phyloP scores from a whole-genome alignment of 1,140 invertebrate species.

The Calliphora vicina region DNA sequence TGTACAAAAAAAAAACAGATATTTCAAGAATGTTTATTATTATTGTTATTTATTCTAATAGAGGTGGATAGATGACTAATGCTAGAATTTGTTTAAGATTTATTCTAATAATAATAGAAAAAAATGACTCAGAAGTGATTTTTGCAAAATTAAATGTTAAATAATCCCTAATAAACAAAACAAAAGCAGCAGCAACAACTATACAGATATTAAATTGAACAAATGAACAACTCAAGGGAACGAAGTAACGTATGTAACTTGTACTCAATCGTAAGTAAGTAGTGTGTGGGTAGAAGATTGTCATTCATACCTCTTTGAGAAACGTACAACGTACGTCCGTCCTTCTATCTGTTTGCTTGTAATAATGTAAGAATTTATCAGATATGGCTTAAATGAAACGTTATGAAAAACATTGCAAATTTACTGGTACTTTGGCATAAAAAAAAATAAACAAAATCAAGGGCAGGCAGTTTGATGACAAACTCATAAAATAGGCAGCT shows the following conservation, averaged over 20 bases:
- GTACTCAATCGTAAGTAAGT: not conserved
- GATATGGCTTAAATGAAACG: no score
- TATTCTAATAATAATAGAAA: not conserved
- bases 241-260: not conserved
- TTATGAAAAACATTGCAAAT: no score
- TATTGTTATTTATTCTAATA: not conserved
- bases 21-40: not conserved
- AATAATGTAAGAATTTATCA: no score
- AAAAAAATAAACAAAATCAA: no score
- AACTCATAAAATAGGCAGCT: no score
- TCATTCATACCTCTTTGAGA: not conserved
- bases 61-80: conserved; percentile 15
- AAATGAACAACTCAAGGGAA: not conserved
- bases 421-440: no score
- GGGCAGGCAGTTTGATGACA: no score
- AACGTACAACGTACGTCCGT: no score
- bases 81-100: not conserved
- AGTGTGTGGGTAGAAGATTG: not conserved
- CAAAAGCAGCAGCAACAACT: not conserved
- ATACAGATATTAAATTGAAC: no score
- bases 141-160: not conserved
- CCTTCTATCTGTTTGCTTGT: no score
- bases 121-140: not conserved
- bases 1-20: not conserved
- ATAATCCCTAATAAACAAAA: not conserved